Conservation (phyloP, 2,113 vertebrate species). For the Pseudopodoces humilis region DNA sequence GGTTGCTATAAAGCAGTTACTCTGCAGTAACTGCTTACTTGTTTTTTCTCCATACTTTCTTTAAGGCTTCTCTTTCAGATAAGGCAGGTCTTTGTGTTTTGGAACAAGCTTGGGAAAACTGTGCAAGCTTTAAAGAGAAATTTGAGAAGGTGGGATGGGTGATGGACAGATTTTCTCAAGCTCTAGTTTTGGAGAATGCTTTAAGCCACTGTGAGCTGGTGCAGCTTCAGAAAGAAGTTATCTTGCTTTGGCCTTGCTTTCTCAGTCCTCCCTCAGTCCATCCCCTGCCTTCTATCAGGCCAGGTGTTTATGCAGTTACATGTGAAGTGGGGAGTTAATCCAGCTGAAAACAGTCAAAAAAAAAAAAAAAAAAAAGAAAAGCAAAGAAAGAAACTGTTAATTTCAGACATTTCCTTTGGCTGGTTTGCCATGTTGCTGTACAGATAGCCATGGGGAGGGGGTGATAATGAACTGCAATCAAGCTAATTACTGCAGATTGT, state of each 20-base stretch:
- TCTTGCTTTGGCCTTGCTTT: neutral
- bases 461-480: neutral
- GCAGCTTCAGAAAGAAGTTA: neutral
- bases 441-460: neutral
- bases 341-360: neutral
- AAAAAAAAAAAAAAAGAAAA: too few species aligned
- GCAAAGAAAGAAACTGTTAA: rapidly evolving
- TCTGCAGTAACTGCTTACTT: neutral
- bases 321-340: neutral
- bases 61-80: slow-evolving; percentile 10
- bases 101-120: neutral
- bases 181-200: neutral
- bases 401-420: neutral
- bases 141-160: slow-evolving; percentile 9
- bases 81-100: slow-evolving; percentile 2
- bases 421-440: neutral
- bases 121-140: slow-evolving; percentile 12
- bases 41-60: neutral
- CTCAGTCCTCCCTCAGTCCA: neutral
- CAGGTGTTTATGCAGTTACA: neutral
- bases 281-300: neutral
- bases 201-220: neutral
- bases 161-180: neutral
- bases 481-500: neutral
- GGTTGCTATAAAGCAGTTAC: neutral